phyloP scores from a whole-genome alignment of 2,888 invertebrate species.

The Fragum fragum region DNA sequence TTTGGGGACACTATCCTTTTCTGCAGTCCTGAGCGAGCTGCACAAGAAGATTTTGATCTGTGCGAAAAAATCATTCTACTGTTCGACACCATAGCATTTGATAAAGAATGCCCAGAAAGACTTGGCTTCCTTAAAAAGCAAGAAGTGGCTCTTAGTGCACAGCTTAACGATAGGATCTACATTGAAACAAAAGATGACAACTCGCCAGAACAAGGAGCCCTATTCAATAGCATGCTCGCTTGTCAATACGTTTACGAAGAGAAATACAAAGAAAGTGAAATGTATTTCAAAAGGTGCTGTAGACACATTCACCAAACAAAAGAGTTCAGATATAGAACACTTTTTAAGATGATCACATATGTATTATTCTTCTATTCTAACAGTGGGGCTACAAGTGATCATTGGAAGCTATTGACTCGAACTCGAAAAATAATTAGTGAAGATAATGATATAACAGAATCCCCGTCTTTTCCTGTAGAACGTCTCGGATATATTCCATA shows the following conservation, averaged over 20 bases:
- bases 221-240: slow-evolving; percentile 1
- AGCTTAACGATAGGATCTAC: neutral
- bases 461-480: too few species aligned
- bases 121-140: neutral
- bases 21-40: neutral
- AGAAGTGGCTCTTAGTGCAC: neutral
- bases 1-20: too few species aligned
- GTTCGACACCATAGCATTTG: neutral
- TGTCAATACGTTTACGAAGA: neutral
- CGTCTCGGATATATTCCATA: too few species aligned
- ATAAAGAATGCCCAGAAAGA: neutral
- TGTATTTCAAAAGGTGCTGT: too few species aligned
- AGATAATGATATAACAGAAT: too few species aligned
- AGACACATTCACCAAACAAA: too few species aligned
- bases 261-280: neutral
- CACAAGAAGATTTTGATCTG: slow-evolving; percentile 6
- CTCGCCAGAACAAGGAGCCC: neutral
- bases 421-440: too few species aligned
- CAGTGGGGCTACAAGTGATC: too few species aligned
- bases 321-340: too few species aligned
- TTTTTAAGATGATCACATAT: too few species aligned
- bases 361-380: too few species aligned
- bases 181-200: slow-evolving; percentile 8
- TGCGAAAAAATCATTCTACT: neutral
- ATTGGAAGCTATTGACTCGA: too few species aligned